phyloP scores from a whole-genome alignment of 2,797 vertebrate species.

The Poeciliopsis presidionis region DNA sequence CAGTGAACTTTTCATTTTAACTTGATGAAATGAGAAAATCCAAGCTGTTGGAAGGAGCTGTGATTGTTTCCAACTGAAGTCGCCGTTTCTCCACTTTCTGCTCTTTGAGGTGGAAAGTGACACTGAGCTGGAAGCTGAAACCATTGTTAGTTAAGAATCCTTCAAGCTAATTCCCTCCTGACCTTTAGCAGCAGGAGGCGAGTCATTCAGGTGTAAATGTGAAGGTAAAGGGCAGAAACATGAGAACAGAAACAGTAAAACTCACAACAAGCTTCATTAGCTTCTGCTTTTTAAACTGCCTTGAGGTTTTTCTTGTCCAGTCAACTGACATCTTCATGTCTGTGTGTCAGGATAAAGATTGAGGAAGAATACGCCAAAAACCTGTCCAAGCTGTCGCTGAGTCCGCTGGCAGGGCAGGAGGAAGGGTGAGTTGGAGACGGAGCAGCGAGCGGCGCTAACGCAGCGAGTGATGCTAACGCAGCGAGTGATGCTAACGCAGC shows the following conservation, averaged over 20 bases:
- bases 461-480: neutral
- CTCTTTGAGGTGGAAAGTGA: slow-evolving; percentile 24
- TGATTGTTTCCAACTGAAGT: neutral
- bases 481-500: too few relatives aligned
- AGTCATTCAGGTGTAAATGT: slow-evolving; percentile 48
- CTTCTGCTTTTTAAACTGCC: neutral
- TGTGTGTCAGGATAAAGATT: slow-evolving; percentile 92
- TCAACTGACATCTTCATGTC: slow-evolving; percentile 23
- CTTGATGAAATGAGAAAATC: neutral
- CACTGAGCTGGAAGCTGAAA: neutral
- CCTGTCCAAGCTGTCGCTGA: slow-evolving; percentile 96
- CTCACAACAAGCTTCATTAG: neutral
- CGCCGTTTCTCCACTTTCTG: neutral
- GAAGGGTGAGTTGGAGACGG: slow-evolving; percentile 87
- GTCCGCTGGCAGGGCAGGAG: slow-evolving; percentile 92
- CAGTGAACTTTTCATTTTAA: neutral
- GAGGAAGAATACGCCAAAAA: slow-evolving; percentile 99
- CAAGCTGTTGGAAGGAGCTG: neutral
- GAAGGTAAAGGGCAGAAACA: slow-evolving; percentile 30
- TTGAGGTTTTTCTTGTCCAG: slow-evolving; percentile 9
- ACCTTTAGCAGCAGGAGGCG: slow-evolving; percentile 44
- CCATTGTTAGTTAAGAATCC: neutral
- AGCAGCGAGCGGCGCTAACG: neutral
- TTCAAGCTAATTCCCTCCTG: slow-evolving; percentile 1
- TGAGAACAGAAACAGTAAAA: slow-evolving; percentile 4